Evolutionary conservation across 2,888 invertebrate genomes (phyloP), one percentile per base, ranked within the genome.

Genomic region (Epirrita christyi): DNA sequence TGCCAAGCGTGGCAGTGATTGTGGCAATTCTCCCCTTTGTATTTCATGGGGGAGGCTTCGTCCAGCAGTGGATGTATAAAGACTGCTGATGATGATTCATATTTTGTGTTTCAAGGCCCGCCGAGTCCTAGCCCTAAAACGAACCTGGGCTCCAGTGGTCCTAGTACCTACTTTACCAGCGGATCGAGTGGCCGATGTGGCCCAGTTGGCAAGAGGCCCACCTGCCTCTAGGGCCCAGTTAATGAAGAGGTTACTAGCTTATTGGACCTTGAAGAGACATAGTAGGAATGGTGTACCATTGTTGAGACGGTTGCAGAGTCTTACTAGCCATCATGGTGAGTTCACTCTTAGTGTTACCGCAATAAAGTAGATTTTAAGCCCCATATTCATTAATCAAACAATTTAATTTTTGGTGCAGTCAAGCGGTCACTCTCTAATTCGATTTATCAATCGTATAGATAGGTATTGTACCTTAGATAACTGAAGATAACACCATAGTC

Each of bases 211-310:
- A 6, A 93, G 93, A 1, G 90, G 88, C 0, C 80, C 87, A 0
- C 80, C 85, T 0, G 94, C 95, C 15, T 96, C 97, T 73, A 95
- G 96, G 63, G 96, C 96, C 21, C 96, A 96, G 69, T 96, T 99
- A 72, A 95, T 99, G 72, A 96, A 97, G 78, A 93, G 98, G 2
- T 92, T 99, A 10, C 95, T 99, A 53, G 97, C 98, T 0, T 99
- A 99, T 80, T 99, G 99, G 99, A 99, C 98, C 3, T 89, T 99
- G 41, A 99, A 99, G 84, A 91, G 99, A 0, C 98, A 98, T 78
- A 96, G 96, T 63, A 92, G 99, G 47, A 98, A 99, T 78, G 99
- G 99, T 0, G 99, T 99, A 7, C 99, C 99, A 0, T 92, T 99
- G 58, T 85, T 99, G 58, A 87, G 99, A 41, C 90, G 99, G 6